Percentiles rank a stretch among this genome's conserved stretches.
Evolutionary conservation across 2,888 invertebrate species (phyloP).

Genomic region (Cataglyphis livida): DNA sequence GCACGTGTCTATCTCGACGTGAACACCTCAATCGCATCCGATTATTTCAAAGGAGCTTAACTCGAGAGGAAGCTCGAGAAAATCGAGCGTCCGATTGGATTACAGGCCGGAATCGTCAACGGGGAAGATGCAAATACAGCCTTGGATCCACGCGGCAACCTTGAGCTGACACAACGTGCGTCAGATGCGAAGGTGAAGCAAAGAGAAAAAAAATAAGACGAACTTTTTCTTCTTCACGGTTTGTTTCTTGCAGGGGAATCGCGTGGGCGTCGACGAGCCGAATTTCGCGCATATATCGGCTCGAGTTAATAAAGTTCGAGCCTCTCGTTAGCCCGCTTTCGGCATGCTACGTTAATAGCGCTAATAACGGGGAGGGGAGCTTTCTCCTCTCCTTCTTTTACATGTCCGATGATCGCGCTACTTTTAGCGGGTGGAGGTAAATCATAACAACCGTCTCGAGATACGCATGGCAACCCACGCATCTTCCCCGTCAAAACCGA

Average conservation of each 20-base stretch:
- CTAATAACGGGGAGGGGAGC: background rate
- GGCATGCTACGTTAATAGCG: conserved; percentile 16
- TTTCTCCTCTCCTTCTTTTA: conserved; percentile 6
- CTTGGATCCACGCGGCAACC: conserved; percentile 55
- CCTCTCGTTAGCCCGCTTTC: conserved; percentile 46
- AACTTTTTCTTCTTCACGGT: conserved; percentile 2
- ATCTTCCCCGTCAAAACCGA: background rate
- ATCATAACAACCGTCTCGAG: conserved; percentile 46
- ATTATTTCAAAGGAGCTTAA: conserved; percentile 29
- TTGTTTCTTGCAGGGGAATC: conserved; percentile 50
- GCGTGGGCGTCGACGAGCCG: conserved; percentile 54
- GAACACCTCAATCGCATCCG: background rate
- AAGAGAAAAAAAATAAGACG: conserved; percentile 38
- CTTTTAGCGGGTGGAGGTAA: conserved; percentile 33
- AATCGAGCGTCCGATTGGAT: conserved; percentile 13
- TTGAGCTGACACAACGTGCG: conserved; percentile 62
- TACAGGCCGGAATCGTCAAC: background rate
- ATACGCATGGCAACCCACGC: conserved; percentile 13
- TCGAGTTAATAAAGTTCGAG: conserved; percentile 57
- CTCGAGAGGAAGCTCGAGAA: conserved; percentile 22
- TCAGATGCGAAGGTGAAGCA: conserved; percentile 61
- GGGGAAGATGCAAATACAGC: conserved; percentile 24
- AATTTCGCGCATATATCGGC: conserved; percentile 62
- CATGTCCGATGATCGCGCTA: conserved; percentile 27
- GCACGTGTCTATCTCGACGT: conserved; percentile 1